Base-by-base conservation (phyloP, 1,140 invertebrate species). In the Drosophila biarmipes region DNA sequence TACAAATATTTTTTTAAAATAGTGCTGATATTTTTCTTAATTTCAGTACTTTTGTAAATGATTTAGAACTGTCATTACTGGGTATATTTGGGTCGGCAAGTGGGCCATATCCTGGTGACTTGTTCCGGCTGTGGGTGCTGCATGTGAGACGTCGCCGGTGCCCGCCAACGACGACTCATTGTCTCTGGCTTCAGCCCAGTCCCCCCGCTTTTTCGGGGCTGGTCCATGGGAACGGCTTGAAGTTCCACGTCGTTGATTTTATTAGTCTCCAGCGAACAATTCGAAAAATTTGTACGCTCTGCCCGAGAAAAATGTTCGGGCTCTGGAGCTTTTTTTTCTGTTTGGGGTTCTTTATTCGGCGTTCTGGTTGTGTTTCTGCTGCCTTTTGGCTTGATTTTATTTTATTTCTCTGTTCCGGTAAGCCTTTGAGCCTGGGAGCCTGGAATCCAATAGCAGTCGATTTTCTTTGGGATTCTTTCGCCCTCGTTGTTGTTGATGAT, bases 201-300 rank as follows among this genome's bases (percentile, higher is more conserved):
- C 27, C 14, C 29, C n/a, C 24, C 8, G 4, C 29, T 55, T 17
- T 56, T 37, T 27, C 55, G 21, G 43, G 51, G 42, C 51, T 67
- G 67, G 82, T 89, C 84, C 86, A 87, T 87, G 79, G 82, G 82
- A 86, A 86, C 82, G 85, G 89, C 84, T 91, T 90, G 77, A 78
- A 91, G 90, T 91, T 91, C 90, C 90, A 89, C 90, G 72, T 90
- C 90, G 90, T 91, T 91, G 90, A 91, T 91, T 91, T 91, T 91
- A 91, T 91, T 91, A 91, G 90, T 91, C 90, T 91, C 90, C 55
- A 89, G 90, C 90, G 90, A 90, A 91, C 90, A 91, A 91, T 91
- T 91, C 82, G 69, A 84, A 84, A 90, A 91, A 91, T 91, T 91
- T 91, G 90, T 87, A 72, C 78, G 79, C 80, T 75, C 63, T 71